Base-by-base conservation (phyloP, 2,888 invertebrate genomes). In the Euplexia lucipara region DNA sequence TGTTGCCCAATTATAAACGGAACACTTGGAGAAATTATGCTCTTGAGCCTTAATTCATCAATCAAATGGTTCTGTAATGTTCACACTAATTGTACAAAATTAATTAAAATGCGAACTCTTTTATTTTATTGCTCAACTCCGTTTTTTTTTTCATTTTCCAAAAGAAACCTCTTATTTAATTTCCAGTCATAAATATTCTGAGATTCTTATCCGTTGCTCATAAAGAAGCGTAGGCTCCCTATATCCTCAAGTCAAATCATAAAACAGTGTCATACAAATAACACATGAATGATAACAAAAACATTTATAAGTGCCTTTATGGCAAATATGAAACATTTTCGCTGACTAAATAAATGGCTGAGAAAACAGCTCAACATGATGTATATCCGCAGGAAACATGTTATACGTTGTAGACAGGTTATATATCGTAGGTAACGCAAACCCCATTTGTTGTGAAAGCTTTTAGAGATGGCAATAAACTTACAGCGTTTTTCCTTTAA, bases 311-410 rank as follows among this genome's bases (percentile, higher is more conserved):
- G 53, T 58, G 52, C 51, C 63, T 70, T 51, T 54, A 72, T 84
- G 83, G 86, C 82, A 85, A 88, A 88, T 85, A 85, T 75, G 75
- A 75, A 81, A 81, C 76, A 88, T 90, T 88, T 89, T 89, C 86
- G 85, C 79, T 74, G 81, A 78, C 84, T 84, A 79, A 84, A 89
- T 85, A 91, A 90, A 91, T 89, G 83, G 87, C 75, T 81, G 80
- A 83, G 86, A 88, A 91, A 90, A 90, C 81, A 85, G 86, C 85
- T 84, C 86, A 84, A 86, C 88, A 88, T 89, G 89, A 92, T 84
- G 84, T 90, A 90, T 91, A 86, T 88, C 86, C 83, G 75, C 80
- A 86, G 90, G 89, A 91, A 91, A 88, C 86, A 85, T 87, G 88
- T 60, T 86, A 88, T 88, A 87, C 83, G 85, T 78, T 84, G 88